Evolutionary conservation across 2,888 invertebrate species (phyloP), one percentile per base, ranked within the genome.

Genomic region (Agonopterix arenella): DNA sequence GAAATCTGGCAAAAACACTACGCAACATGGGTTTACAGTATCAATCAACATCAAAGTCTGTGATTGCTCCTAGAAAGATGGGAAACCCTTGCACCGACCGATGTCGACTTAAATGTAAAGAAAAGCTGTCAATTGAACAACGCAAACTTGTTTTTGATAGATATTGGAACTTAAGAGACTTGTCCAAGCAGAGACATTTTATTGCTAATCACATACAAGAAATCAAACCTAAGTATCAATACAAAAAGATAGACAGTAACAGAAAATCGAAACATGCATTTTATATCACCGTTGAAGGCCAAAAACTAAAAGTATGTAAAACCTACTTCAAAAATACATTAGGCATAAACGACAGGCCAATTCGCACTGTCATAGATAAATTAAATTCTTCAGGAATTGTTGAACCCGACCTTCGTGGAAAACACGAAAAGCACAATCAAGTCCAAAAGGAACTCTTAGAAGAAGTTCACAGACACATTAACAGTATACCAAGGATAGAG

Each of bases 381-480:
- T 47, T 48, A 42, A 46, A n/a, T 1, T 44, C 48, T 28, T 4
- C 11, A 1, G 54, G 52, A n/a, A 10, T 52, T 40, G 45, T 55
- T 13, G 40, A 46, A 10, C 46, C 13, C 4, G 55, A 52, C 43
- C 41, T 45, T 4, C 52, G 55, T 52, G 55, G 55, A 45, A 52
- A 52, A 55, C 52, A 55, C 38, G 44, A 43, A 11, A 42, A 52
- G 46, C 55, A 50, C 43, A 45, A 47, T 44, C 51, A 45, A 45
- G 11, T 50, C 51, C 47, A 36, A 49, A 55, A 46, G 51, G 47
- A 53, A 50, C 51, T 37, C 55, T 13, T 13, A 13, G 13, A 13
- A 37, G 55, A 50, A 45, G 54, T 57, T 51, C 36, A 45, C 41
- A 41, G 49, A 42, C 56, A 54, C 40, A 58, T 54, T 11, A 58